Evolutionary conservation across 1,140 invertebrate genomes (phyloP).

Genomic region (Zaprionus ghesquierei): DNA sequence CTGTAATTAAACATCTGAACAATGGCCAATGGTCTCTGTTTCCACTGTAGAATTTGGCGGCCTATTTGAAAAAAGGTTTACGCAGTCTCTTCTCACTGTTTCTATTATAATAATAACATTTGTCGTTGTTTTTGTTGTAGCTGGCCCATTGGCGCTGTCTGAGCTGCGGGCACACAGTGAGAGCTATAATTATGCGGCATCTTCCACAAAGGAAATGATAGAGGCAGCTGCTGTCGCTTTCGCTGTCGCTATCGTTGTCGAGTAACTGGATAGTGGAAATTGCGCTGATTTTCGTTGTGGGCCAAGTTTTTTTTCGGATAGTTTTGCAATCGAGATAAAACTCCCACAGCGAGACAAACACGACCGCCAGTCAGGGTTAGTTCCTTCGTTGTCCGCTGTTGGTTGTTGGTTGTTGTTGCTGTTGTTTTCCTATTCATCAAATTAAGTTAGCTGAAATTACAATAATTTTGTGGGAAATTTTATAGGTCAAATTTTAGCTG

Average conservation of each 20-base stretch:
- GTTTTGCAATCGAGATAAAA: constrained; percentile 63
- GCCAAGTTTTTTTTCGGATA: constrained; percentile 68
- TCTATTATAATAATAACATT: neutral
- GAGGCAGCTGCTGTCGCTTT: neutral
- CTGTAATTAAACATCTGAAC: neutral
- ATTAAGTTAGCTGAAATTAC: constrained; percentile 74
- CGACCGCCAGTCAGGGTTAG: neutral
- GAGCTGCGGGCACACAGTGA: neutral
- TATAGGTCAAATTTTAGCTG: constrained; percentile 72
- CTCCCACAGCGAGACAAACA: constrained; percentile 46
- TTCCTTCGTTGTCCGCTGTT: no score
- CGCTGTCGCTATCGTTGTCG: neutral
- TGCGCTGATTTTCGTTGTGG: constrained; percentile 51
- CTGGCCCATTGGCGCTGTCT: no score
- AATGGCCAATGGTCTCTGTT: neutral
- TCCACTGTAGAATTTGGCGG: constrained; percentile 3
- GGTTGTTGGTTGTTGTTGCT: constrained; percentile 1
- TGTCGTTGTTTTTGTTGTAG: neutral
- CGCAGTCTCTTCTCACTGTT: no score
- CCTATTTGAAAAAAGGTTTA: constrained; percentile 1
- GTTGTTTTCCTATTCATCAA: constrained; percentile 51
- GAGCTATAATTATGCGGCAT: constrained; percentile 68
- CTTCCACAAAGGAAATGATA: neutral
- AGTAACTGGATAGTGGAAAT: constrained; percentile 71
- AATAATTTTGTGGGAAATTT: constrained; percentile 80